A percentile compares a stretch with the other conserved stretches of the same genome.
Conservation (phyloP, 1,140 invertebrate species). For the Philotrypesis tridentata region DNA sequence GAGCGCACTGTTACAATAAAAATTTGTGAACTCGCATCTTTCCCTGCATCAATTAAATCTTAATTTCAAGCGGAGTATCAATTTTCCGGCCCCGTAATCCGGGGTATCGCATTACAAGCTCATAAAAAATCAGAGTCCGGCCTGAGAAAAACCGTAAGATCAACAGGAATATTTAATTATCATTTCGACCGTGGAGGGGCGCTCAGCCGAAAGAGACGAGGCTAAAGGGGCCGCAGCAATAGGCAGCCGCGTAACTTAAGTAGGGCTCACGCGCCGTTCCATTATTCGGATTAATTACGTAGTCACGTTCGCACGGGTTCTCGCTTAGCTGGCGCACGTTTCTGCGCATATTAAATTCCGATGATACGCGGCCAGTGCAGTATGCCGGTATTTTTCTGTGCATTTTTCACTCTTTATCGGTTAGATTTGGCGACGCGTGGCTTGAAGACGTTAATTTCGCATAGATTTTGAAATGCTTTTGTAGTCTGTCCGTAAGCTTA, state of each 20-base stretch:
- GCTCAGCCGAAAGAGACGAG: neutral
- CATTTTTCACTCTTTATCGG: neutral
- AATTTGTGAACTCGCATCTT: no score
- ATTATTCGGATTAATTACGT: constrained; percentile 40
- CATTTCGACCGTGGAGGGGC: neutral
- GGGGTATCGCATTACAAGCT: neutral
- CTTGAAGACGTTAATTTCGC: no score
- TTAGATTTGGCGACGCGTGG: no score
- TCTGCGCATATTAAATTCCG: constrained; percentile 30
- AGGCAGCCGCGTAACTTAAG: constrained; percentile 15
- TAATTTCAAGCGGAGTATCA: neutral
- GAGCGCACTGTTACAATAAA: no score
- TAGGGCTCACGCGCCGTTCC: constrained; percentile 19
- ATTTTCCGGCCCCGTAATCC: neutral
- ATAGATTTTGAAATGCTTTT: no score
- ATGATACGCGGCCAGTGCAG: neutral
- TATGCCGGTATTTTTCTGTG: neutral
- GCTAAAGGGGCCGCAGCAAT: constrained; percentile 14
- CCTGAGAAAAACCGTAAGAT: neutral
- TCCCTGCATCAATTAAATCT: neutral
- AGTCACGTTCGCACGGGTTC: constrained; percentile 9
- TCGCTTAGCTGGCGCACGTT: neutral
- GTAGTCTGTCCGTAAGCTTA: no score
- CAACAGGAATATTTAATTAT: constrained; percentile 28
- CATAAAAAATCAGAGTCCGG: neutral